A percentile compares a stretch with the other conserved stretches of the same genome.
Conservation (phyloP, 2,113 vertebrate species). For the Apodemus speciosus region DNA sequence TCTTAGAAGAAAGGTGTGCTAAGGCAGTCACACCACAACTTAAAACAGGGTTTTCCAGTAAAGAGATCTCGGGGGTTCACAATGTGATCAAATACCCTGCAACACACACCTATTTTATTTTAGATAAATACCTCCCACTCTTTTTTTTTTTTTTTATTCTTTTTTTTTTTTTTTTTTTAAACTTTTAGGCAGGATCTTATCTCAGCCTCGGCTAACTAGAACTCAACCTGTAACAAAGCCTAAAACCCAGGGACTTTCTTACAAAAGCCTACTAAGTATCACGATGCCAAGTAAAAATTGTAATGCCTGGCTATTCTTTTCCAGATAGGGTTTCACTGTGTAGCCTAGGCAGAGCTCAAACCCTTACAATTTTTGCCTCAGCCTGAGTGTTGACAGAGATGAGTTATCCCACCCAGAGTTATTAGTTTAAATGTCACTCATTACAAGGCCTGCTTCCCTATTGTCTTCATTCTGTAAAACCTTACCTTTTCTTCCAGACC, state of each 20-base stretch:
- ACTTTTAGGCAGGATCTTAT: background rate
- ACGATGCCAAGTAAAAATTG: background rate
- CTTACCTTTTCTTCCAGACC: background rate
- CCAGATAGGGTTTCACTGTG: background rate
- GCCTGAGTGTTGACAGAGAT: background rate
- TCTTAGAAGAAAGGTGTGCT: no score
- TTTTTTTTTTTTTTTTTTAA: no score
- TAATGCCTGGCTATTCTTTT: background rate
- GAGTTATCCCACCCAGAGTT: background rate
- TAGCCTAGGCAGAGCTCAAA: background rate
- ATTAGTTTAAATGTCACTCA: background rate
- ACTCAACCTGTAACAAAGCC: background rate
- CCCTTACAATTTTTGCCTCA: background rate
- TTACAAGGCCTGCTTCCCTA: background rate
- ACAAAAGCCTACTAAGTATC: background rate
- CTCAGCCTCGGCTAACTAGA: background rate
- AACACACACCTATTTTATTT: background rate
- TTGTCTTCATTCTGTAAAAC: background rate
- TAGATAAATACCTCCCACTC: background rate
- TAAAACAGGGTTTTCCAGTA: no score
- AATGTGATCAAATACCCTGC: no score
- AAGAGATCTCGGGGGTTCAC: no score
- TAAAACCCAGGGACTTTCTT: background rate
- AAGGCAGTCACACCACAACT: no score
- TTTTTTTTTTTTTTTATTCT: no score